phyloP scores from a whole-genome alignment of 2,797 vertebrate species.

The Hephaestus fuliginosus region DNA sequence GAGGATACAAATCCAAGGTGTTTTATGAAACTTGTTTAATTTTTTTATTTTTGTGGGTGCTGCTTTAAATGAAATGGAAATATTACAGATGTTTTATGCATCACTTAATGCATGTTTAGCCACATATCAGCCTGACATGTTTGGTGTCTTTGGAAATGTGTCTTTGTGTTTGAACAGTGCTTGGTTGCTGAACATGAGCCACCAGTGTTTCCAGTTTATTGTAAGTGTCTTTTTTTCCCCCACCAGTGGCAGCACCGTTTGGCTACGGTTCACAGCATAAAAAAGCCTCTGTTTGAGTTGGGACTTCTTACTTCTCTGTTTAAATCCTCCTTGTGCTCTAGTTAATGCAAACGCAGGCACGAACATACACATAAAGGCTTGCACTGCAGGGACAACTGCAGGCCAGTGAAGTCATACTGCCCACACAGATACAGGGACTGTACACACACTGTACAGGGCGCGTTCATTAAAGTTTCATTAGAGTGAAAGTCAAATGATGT shows the following conservation, averaged over 20 bases:
- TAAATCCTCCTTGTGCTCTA: conserved; percentile 81
- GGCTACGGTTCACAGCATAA: neutral
- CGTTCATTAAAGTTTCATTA: conserved; percentile 91
- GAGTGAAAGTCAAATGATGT: conserved; percentile 95
- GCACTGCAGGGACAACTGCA: conserved; percentile 75
- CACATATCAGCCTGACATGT: neutral
- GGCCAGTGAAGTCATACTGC: conserved; percentile 36
- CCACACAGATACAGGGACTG: conserved; percentile 24
- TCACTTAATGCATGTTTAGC: neutral
- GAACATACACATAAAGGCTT: conserved; percentile 63
- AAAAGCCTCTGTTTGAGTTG: neutral
- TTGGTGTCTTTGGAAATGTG: neutral
- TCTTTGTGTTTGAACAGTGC: conserved; percentile 10
- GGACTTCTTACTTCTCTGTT: conserved; percentile 34
- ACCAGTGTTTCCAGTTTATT: neutral
- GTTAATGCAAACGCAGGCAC: conserved; percentile 83
- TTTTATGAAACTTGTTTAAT: neutral
- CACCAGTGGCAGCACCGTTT: neutral
- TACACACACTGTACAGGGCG: conserved; percentile 44
- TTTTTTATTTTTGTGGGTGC: neutral
- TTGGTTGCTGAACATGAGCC: neutral
- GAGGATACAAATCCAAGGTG: neutral
- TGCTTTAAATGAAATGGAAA: neutral
- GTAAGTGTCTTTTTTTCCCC: neutral
- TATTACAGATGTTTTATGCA: neutral